Percentiles rank a stretch among this genome's conserved stretches.
phyloP scores from a whole-genome alignment of 2,113 vertebrate genomes.

The Abramis brama region DNA sequence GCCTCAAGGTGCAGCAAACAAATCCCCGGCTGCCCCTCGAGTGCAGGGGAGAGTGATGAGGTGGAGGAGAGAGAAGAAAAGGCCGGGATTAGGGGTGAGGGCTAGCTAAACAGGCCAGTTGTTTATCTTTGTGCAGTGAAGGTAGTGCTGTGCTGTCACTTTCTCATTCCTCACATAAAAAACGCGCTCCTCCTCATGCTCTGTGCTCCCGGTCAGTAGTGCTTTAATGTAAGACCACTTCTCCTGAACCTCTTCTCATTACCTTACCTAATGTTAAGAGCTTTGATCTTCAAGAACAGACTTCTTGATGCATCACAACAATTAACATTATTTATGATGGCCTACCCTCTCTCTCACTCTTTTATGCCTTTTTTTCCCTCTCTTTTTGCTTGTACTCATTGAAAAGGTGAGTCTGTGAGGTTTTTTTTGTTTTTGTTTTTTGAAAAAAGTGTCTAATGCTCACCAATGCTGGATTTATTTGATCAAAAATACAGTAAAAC shows the following conservation, averaged over 20 bases:
- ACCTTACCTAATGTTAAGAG: slow-evolving; percentile 11
- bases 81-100: slow-evolving; percentile 60
- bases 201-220: neutral
- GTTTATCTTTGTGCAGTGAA: slow-evolving; percentile 65
- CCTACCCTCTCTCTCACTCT: neutral
- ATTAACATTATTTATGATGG: neutral
- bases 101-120: slow-evolving; percentile 62
- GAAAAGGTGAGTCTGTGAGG: neutral
- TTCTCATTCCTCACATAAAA: slow-evolving; percentile 44
- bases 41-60: slow-evolving; percentile 53
- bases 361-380: no score
- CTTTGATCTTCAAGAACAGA: slow-evolving; percentile 8
- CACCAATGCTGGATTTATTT: neutral
- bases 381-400: neutral
- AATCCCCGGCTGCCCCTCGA: slow-evolving; percentile 50
- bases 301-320: neutral
- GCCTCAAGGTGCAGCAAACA: slow-evolving; percentile 63
- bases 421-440: neutral
- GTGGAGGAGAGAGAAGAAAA: slow-evolving; percentile 59
- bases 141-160: slow-evolving; percentile 59
- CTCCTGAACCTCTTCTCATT: neutral
- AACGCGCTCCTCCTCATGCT: neutral
- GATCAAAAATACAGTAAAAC: neutral
- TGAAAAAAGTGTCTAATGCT: neutral
- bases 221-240: slow-evolving; percentile 11